Conservation (phyloP, 2,888 invertebrate genomes). For the Horisme vitalbata region DNA sequence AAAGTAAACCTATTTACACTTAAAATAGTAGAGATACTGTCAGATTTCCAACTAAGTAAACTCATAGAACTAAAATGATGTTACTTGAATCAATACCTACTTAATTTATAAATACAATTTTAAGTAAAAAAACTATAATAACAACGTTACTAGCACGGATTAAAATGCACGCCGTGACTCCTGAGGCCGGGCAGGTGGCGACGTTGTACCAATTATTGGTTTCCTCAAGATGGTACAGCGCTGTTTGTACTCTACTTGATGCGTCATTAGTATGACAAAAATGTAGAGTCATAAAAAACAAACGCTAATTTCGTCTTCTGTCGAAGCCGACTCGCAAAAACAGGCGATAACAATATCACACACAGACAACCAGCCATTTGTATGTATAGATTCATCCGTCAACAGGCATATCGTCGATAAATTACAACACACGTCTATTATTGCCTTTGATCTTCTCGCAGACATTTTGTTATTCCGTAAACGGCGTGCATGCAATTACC, state of each 20-base stretch:
- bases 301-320: conserved; percentile 33
- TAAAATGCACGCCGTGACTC: conserved; percentile 57
- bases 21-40: no score
- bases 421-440: conserved; percentile 77
- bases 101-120: conserved; percentile 37
- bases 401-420: conserved; percentile 69
- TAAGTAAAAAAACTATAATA: conserved; percentile 46
- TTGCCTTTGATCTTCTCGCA: conserved; percentile 77
- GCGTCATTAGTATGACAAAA: conserved; percentile 28
- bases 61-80: conserved; percentile 1
- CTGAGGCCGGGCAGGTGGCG: conserved; percentile 28
- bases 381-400: conserved; percentile 63
- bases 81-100: conserved; percentile 19
- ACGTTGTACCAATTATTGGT: conserved; percentile 7
- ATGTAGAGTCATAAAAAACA: conserved; percentile 28
- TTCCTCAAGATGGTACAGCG: conserved; percentile 1
- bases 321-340: conserved; percentile 38
- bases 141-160: conserved; percentile 51
- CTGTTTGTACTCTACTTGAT: neutral
- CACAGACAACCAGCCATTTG: conserved; percentile 39
- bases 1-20: no score
- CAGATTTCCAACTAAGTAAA: neutral
- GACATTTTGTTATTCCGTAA: conserved; percentile 73
- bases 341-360: conserved; percentile 31
- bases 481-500: conserved; percentile 70